A percentile compares a stretch with the other conserved stretches of the same genome.
Evolutionary conservation across 2,888 invertebrate genomes (phyloP).

Genomic region (Lepidocyrtoides sp.): DNA sequence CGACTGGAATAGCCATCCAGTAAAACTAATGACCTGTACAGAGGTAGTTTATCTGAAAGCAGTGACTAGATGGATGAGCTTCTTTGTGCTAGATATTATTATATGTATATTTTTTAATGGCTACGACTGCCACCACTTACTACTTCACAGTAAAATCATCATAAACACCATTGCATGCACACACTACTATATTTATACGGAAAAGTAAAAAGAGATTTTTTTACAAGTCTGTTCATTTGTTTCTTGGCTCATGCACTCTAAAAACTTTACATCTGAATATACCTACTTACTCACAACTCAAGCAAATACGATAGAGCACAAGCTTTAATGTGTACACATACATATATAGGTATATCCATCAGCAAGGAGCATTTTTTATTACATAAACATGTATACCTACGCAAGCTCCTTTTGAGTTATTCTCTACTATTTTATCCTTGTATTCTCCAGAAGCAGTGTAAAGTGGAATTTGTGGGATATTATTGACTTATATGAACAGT

Average conservation of each 20-base stretch:
- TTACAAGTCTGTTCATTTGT: constrained; percentile 63
- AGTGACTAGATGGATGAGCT: constrained; percentile 57
- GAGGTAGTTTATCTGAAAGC: constrained; percentile 70
- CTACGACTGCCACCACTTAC: background rate
- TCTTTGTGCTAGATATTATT: background rate
- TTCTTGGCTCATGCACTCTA: constrained; percentile 72
- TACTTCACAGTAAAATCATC: background rate
- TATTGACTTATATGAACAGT: background rate
- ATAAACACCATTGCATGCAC: background rate
- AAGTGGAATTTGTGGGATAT: constrained; percentile 17
- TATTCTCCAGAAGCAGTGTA: background rate
- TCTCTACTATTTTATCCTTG: background rate
- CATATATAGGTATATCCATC: constrained; percentile 7
- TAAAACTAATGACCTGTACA: constrained; percentile 79
- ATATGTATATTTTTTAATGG: constrained; percentile 6
- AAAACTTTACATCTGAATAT: constrained; percentile 50
- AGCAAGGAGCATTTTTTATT: constrained; percentile 35
- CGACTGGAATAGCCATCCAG: constrained; percentile 67
- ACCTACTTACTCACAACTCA: constrained; percentile 55
- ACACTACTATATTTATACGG: background rate
- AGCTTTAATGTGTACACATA: constrained; percentile 16
- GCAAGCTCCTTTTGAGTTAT: background rate
- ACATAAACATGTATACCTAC: constrained; percentile 18
- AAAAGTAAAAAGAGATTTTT: constrained; percentile 55
- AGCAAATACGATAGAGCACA: constrained; percentile 54